phyloP scores from a whole-genome alignment of 2,113 vertebrate genomes.

The Gnathonemus echidnorhynchus region DNA sequence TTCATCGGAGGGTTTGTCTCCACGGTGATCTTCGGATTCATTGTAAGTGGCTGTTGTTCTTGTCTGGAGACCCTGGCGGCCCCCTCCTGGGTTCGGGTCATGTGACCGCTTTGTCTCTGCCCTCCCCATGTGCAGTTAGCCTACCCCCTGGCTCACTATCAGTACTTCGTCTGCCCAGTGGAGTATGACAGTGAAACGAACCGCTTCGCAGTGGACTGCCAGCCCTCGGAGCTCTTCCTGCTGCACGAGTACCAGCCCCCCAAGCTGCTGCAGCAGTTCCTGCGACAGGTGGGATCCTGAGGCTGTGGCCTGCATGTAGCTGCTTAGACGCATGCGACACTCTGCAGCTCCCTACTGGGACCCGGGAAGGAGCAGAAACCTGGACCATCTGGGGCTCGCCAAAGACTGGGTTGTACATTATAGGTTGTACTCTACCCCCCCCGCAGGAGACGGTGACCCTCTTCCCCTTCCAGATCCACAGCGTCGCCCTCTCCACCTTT shows the following conservation, averaged over 20 bases:
- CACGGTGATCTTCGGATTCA: slow-evolving; percentile 87
- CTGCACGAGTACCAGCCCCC: slow-evolving; percentile 80
- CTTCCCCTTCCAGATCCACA: slow-evolving; percentile 95
- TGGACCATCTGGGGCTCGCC: background rate
- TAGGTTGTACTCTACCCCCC: background rate
- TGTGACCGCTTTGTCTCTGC: background rate
- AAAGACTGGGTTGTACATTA: background rate
- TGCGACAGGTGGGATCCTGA: slow-evolving; percentile 68
- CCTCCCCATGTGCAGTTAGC: slow-evolving; percentile 64
- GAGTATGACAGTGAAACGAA: slow-evolving; percentile 85
- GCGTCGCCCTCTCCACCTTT: slow-evolving; percentile 85
- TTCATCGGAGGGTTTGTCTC: slow-evolving; percentile 95
- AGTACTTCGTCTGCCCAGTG: slow-evolving; percentile 90
- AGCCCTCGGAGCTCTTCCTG: slow-evolving; percentile 82
- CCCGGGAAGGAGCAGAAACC: background rate
- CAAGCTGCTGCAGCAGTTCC: slow-evolving; percentile 56
- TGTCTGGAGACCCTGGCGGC: background rate
- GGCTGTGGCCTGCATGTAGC: background rate
- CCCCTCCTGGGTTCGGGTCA: background rate
- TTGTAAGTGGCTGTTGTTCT: slow-evolving; percentile 68
- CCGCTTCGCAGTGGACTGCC: slow-evolving; percentile 81
- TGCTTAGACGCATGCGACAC: background rate
- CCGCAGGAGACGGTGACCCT: slow-evolving; percentile 75
- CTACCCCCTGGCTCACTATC: slow-evolving; percentile 79
- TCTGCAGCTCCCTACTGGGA: background rate